Conservation (phyloP, 1,140 invertebrate species). For the Telenomus remus region DNA sequence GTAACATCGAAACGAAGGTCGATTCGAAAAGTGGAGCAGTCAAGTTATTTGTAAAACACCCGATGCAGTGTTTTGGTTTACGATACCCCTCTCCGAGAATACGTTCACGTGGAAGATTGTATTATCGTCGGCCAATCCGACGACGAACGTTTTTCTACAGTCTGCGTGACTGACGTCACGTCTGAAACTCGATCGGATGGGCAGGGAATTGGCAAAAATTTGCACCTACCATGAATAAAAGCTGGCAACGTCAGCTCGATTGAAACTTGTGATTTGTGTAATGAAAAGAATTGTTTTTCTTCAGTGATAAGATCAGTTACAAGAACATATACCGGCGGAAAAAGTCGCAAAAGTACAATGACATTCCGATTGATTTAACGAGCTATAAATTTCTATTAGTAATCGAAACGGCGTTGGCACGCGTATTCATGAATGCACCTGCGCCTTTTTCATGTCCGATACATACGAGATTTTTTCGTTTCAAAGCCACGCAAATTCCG, state of each 20-base stretch:
- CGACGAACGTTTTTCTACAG: too few species aligned
- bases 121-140: too few species aligned
- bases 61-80: conserved; percentile 38
- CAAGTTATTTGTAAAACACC: conserved; percentile 46
- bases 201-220: too few species aligned
- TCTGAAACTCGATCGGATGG: too few species aligned
- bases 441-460: background rate
- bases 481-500: too few species aligned
- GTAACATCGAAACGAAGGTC: conserved; percentile 45
- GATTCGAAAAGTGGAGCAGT: conserved; percentile 47
- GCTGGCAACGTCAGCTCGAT: too few species aligned
- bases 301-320: too few species aligned
- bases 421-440: conserved; percentile 1
- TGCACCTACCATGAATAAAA: too few species aligned
- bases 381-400: background rate
- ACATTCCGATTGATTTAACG: background rate
- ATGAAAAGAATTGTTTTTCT: too few species aligned
- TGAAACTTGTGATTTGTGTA: too few species aligned
- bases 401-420: background rate
- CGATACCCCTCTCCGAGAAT: conserved; percentile 22
- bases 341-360: conserved; percentile 1
- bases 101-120: background rate
- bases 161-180: too few species aligned
- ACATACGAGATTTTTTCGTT: background rate
- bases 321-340: too few species aligned